Conservation (phyloP, 2,113 vertebrate genomes). For the Mastomys natalensis region DNA sequence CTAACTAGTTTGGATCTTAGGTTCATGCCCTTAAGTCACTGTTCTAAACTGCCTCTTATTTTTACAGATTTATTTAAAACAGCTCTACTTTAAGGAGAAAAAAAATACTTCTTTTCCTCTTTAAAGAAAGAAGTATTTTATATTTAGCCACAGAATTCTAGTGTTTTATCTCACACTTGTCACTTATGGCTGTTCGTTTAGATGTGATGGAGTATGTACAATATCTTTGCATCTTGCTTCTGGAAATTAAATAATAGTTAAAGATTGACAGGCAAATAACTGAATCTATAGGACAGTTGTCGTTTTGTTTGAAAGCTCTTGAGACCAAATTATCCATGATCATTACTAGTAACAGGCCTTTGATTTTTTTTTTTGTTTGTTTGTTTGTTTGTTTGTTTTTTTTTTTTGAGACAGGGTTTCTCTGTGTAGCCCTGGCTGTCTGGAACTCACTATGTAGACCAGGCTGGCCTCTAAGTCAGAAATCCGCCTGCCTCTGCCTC, state of each 20-base stretch:
- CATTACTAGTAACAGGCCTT: slow-evolving; percentile 49
- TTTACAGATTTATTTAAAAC: slow-evolving; percentile 59
- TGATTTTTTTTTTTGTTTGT: too few species aligned
- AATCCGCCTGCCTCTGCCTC: too few species aligned
- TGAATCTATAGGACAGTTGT: slow-evolving; percentile 27
- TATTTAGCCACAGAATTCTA: slow-evolving; percentile 73
- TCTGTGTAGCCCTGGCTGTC: too few species aligned
- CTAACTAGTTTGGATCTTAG: not conserved
- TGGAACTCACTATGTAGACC: too few species aligned
- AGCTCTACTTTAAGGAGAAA: slow-evolving; percentile 13
- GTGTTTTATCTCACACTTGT: slow-evolving; percentile 71
- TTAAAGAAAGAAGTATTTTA: slow-evolving; percentile 81
- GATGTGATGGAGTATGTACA: slow-evolving; percentile 45
- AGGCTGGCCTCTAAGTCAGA: too few species aligned
- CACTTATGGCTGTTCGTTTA: slow-evolving; percentile 75
- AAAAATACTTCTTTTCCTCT: slow-evolving; percentile 55
- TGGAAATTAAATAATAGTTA: slow-evolving; percentile 60
- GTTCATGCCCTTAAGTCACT: slow-evolving; percentile 8
- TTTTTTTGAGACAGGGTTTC: too few species aligned
- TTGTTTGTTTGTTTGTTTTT: too few species aligned
- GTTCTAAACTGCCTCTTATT: not conserved
- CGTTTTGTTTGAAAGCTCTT: slow-evolving; percentile 57
- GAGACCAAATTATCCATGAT: not conserved
- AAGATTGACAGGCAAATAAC: slow-evolving; percentile 17
- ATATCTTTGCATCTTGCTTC: slow-evolving; percentile 74